Percentiles rank a stretch among this genome's conserved stretches.
These are phyloP conservation scores for Synanthedon vespiformis DNA, from an alignment of 2,888 invertebrate species.

Conservation along the genomic window DNA sequence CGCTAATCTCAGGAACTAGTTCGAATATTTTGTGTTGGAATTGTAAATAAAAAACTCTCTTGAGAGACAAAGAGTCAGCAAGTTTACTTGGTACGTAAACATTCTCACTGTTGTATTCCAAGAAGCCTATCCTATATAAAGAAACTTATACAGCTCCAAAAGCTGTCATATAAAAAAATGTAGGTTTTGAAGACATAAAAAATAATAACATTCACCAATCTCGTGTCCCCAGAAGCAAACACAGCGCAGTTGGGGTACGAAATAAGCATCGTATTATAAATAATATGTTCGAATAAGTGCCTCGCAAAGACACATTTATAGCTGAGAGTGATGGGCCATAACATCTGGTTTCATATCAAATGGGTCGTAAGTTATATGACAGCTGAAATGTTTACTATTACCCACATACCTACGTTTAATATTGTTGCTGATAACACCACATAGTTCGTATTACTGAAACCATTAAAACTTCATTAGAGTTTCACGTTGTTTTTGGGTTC, in stretches of 20 bases:
- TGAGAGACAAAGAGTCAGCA: too few relatives aligned
- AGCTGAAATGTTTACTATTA: not conserved
- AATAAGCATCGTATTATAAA: not conserved
- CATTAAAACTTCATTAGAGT: not conserved
- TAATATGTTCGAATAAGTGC: not conserved
- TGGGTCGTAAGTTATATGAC: not conserved
- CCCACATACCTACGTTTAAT: not conserved
- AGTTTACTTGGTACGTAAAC: too few relatives aligned
- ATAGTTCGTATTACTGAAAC: not conserved
- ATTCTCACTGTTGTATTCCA: too few relatives aligned
- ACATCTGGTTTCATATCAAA: slow-evolving; percentile 8
- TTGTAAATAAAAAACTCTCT: too few relatives aligned
- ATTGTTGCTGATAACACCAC: too few relatives aligned
- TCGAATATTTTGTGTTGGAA: too few relatives aligned
- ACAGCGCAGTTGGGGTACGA: not conserved
- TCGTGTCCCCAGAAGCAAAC: not conserved
- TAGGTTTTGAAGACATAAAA: too few relatives aligned
- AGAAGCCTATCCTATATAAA: too few relatives aligned
- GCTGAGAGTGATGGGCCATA: slow-evolving; percentile 1
- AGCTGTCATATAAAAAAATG: too few relatives aligned
- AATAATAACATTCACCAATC: too few relatives aligned
- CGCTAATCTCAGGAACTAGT: too few relatives aligned
- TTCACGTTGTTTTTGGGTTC: not conserved
- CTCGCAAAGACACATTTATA: not conserved
- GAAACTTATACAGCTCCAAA: too few relatives aligned